These are phyloP conservation scores for Lasioglossum baleicum DNA, from an alignment of 1,140 invertebrate genomes.

Conservation along the genomic window DNA sequence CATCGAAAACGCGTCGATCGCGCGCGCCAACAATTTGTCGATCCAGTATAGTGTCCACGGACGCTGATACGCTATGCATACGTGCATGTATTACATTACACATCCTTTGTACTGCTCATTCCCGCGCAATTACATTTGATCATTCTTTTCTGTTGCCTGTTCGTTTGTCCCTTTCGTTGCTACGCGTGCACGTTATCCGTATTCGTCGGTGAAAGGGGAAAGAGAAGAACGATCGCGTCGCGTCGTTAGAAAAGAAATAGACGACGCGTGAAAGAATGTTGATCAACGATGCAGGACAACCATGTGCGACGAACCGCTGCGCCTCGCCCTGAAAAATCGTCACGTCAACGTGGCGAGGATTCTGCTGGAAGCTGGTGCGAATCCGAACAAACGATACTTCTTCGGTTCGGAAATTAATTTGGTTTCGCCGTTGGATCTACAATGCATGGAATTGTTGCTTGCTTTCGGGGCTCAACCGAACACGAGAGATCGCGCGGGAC, in stretches of 20 bases:
- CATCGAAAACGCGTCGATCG: conserved; percentile 2
- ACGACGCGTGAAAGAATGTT: background rate
- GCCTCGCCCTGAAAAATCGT: conserved; percentile 91
- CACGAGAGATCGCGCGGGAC: conserved; percentile 89
- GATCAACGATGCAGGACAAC: conserved; percentile 80
- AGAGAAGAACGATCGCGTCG: no score
- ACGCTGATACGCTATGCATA: no score
- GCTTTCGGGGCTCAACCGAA: conserved; percentile 92
- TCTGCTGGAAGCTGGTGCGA: conserved; percentile 86
- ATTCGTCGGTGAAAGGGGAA: no score
- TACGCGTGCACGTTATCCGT: no score
- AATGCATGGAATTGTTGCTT: conserved; percentile 90
- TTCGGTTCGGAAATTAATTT: conserved; percentile 95
- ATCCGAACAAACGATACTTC: conserved; percentile 91
- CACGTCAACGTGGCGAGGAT: conserved; percentile 88
- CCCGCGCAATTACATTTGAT: no score
- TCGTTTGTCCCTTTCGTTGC: no score
- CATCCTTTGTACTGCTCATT: no score
- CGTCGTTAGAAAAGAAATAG: background rate
- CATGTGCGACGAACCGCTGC: conserved; percentile 89
- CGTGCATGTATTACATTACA: no score
- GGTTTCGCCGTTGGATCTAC: conserved; percentile 87
- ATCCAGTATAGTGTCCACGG: no score
- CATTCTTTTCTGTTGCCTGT: no score
- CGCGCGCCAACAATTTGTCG: background rate